These are phyloP conservation scores for Papilio polyxenes DNA, from an alignment of 1,140 invertebrate genomes.

Conservation along the genomic window DNA sequence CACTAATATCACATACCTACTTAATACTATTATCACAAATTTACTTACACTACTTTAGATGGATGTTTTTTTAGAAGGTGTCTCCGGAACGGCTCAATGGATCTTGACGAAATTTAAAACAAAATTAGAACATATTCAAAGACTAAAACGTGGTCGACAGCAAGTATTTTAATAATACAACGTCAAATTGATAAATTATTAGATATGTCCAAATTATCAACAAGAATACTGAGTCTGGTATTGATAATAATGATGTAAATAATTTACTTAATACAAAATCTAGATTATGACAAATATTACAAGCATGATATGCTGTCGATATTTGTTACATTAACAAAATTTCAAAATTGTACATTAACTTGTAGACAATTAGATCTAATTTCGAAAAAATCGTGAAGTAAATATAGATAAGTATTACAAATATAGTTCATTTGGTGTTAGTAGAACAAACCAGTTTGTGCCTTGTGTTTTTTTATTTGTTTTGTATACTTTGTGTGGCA, in stretches of 20 bases:
- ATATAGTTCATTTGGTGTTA: constrained; percentile 1
- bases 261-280: not conserved
- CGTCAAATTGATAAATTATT: not conserved
- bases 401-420: constrained; percentile 7
- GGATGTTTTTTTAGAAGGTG: too few relatives aligned
- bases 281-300: not conserved
- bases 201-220: not conserved
- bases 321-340: not conserved
- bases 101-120: too few relatives aligned
- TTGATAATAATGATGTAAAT: not conserved
- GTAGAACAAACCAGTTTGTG: not conserved
- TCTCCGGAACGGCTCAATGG: too few relatives aligned
- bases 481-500: too few relatives aligned
- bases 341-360: not conserved
- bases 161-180: not conserved
- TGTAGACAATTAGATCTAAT: not conserved
- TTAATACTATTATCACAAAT: too few relatives aligned
- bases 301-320: not conserved
- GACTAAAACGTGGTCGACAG: too few relatives aligned
- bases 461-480: too few relatives aligned
- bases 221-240: not conserved
- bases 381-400: not conserved
- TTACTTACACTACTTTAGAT: too few relatives aligned
- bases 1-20: too few relatives aligned
- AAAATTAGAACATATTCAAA: too few relatives aligned